Evolutionary conservation across 2,113 vertebrate genomes (phyloP).

Genomic region (Caranx ignobilis): DNA sequence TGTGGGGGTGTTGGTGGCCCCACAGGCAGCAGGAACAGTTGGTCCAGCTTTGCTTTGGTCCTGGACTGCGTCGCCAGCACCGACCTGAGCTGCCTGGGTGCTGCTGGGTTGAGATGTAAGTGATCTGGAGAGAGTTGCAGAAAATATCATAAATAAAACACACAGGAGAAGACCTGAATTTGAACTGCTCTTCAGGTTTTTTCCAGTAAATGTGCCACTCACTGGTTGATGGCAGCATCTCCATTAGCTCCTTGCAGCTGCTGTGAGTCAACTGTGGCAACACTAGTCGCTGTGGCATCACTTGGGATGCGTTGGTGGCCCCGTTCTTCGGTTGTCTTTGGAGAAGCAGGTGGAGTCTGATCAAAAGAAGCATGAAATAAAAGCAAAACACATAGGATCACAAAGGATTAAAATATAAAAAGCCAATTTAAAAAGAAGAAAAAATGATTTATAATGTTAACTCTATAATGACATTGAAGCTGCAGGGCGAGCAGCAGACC

Average conservation of each 20-base stretch:
- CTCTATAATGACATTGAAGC: conserved; percentile 7
- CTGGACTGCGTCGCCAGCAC: conserved; percentile 62
- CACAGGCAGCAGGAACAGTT: conserved; percentile 57
- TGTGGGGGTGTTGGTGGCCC: conserved; percentile 52
- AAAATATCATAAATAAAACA: not conserved
- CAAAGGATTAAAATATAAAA: not conserved
- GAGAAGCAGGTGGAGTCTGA: conserved; percentile 83
- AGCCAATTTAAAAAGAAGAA: not conserved
- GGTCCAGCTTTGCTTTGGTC: conserved; percentile 54
- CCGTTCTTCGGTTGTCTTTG: conserved; percentile 87
- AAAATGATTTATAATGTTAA: not conserved
- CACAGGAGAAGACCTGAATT: not conserved
- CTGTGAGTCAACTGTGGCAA: conserved; percentile 89
- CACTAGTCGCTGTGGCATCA: conserved; percentile 87
- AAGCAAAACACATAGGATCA: not conserved
- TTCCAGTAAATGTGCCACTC: conserved; percentile 77
- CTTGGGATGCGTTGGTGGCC: conserved; percentile 90
- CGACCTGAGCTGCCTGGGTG: conserved; percentile 64
- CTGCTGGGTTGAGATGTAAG: conserved; percentile 86
- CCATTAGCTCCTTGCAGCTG: conserved; percentile 89
- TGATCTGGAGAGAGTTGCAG: conserved; percentile 81
- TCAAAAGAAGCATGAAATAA: not conserved
- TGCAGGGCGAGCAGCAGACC: not conserved
- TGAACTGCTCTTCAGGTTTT: not conserved
- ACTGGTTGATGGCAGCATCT: conserved; percentile 90